Conservation (phyloP, 2,888 invertebrate genomes). For the Eubasilissa splendida region DNA sequence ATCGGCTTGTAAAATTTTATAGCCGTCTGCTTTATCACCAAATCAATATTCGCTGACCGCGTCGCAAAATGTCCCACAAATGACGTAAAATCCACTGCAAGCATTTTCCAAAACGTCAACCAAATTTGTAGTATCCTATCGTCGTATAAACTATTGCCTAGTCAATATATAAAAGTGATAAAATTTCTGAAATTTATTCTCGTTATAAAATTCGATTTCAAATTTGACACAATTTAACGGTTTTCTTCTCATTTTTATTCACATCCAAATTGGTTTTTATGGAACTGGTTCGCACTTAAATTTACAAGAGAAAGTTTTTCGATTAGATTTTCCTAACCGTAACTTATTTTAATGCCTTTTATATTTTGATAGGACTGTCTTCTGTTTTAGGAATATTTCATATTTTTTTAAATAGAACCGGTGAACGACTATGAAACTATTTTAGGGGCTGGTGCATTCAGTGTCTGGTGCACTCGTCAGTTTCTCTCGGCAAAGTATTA, state of each 20-base stretch:
- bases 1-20: slow-evolving; percentile 41
- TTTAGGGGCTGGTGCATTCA: no score
- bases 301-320: slow-evolving; percentile 29
- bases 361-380: slow-evolving; percentile 12
- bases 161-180: background rate
- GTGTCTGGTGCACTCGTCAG: no score
- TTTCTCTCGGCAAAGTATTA: no score
- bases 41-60: slow-evolving; percentile 40
- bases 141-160: background rate
- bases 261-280: slow-evolving; percentile 21
- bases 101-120: no score
- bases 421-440: no score
- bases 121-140: slow-evolving; percentile 9
- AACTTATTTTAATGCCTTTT: slow-evolving; percentile 7
- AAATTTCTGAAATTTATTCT: background rate
- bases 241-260: slow-evolving; percentile 25
- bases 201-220: slow-evolving; percentile 24
- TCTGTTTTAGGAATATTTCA: background rate
- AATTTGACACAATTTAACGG: slow-evolving; percentile 31
- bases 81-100: background rate
- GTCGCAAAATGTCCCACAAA: background rate
- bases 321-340: slow-evolving; percentile 15
- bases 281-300: background rate
- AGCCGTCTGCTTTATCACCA: slow-evolving; percentile 10
- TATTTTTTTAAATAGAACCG: no score